These are phyloP conservation scores for Tortricodes alternella DNA, from an alignment of 2,888 invertebrate species.

Conservation along the genomic window DNA sequence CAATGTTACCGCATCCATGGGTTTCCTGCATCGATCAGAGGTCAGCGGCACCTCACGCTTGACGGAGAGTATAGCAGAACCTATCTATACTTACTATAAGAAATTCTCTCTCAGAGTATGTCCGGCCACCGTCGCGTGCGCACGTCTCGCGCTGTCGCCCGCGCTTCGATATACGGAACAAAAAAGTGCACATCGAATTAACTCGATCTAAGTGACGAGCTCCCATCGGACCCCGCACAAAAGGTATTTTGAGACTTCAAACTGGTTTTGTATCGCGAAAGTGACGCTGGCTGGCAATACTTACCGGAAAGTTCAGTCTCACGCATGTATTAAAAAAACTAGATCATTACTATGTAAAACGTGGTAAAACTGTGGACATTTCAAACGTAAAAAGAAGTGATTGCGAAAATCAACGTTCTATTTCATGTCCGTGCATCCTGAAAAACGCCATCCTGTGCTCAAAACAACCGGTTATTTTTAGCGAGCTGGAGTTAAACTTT, in stretches of 20 bases:
- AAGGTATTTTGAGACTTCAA: slow-evolving; percentile 68
- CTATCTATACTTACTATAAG: neutral
- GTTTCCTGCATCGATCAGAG: slow-evolving; percentile 26
- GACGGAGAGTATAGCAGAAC: neutral
- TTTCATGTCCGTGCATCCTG: no score
- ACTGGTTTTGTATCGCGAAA: slow-evolving; percentile 68
- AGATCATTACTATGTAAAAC: neutral
- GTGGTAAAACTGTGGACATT: no score
- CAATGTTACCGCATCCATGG: slow-evolving; percentile 22
- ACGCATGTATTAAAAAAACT: neutral
- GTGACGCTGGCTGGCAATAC: slow-evolving; percentile 40
- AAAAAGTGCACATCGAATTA: slow-evolving; percentile 22
- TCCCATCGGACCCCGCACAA: slow-evolving; percentile 42
- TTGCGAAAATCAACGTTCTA: no score
- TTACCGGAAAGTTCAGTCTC: slow-evolving; percentile 17
- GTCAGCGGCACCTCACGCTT: slow-evolving; percentile 20
- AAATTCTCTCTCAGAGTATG: slow-evolving; percentile 19
- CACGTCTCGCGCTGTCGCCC: slow-evolving; percentile 48
- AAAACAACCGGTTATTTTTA: no score
- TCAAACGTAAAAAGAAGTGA: no score
- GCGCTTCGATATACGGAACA: slow-evolving; percentile 33
- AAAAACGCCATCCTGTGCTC: no score
- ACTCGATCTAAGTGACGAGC: slow-evolving; percentile 51
- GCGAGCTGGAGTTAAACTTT: no score
- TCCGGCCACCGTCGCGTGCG: slow-evolving; percentile 41